Evolutionary conservation across 2,797 vertebrate species (phyloP), one percentile per base, ranked within the genome.

Genomic region (Gobio occitaniae): DNA sequence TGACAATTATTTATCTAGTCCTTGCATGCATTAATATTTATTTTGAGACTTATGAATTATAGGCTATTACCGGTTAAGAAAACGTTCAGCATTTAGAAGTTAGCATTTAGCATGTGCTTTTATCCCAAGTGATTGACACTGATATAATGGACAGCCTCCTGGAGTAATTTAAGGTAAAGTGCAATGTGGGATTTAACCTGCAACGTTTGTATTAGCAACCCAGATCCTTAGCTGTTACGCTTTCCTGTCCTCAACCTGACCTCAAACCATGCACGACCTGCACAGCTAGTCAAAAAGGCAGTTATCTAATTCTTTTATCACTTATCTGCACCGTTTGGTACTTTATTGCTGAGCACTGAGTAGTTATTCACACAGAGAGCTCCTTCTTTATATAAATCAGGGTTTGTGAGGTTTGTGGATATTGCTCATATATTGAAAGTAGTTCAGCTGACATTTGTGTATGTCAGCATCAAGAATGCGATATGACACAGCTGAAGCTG

Each of bases 201-300:
- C 38, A 54, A 77, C 25, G 54, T 70, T 69, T 84, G 74, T 77
- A 84, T 69, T 84, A 78, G 36, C 17, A 84, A n/a, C 63, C 65
- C 4, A 77, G 82, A 84, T 78, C 63, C 65, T 69, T n/a, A 0
- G 1, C 38, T 59, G 63, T 69, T 56, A 77, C 4, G 7, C 61
- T 68, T 21, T 10, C 25, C 52, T 61, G 52, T 63, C 66, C 65
- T 78, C 41, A 84, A 16, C 5, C 52, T 84, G 25, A 78, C 83
- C 83, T 70, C 50, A 81, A 81, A 70, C 17, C 44, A 50, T 66
- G 25, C 77, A 66, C 11, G 10, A 25, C 59, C n/a, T 76, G 52
- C 83, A 78, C 16, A 7, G 15, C 38, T 36, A 17, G 13, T 41
- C 80, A 16, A 82, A 72, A 56, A 59, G 65, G 50, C 48, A 65